Evolutionary conservation across 92 coral and sea anemone species (phyloP), one percentile per base, ranked within the genome.

Genomic region (Porites rus): DNA sequence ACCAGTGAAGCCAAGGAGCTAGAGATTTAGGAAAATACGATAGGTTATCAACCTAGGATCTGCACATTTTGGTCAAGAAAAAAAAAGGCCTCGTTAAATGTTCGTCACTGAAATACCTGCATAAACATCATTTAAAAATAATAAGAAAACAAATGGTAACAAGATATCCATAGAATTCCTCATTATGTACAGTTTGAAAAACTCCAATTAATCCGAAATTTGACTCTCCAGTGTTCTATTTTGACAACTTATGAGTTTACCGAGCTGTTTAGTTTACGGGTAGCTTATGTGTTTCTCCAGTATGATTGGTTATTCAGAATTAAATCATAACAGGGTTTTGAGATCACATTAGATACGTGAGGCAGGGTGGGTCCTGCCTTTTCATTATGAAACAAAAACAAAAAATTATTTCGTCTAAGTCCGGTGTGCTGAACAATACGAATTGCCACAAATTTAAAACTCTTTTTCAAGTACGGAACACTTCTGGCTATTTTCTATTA

Each of bases 1-100:
- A 61, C 96, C 96, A 93, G 6, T 54, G 92, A 56, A 76, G 24
- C 52, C 79, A 84, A 38, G 95, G 93, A 58, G 88, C 96, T 93
- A 46, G 7, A 19, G 51, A 46, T 43, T 59, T 64, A 65, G 63
- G 79, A 85, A 19, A 25, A 20, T 76, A 63, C 63, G 81, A 85
- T 6, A 76, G 31, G 16, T 28, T 20, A 68, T 21, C 46, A 66
- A 59, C 59, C 56, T 69, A 46, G 51, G 81, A 75, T 20, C 65
- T 18, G 18, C 54, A 63, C 65, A 74, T 62, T 74, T 83, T 51
- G 50, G 16, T 17, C 46, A 38, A 38, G 46, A 51, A 83, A 51
- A 69, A 16, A 14, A n/a, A 73, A 50, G 16, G 21, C 70, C 38
- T 20, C 24, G 60, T 81, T 25, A 43, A 25, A 61, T 9, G 72